phyloP scores from a whole-genome alignment of 92 coral and sea anemone genomes.

The Palythoa grandis region DNA sequence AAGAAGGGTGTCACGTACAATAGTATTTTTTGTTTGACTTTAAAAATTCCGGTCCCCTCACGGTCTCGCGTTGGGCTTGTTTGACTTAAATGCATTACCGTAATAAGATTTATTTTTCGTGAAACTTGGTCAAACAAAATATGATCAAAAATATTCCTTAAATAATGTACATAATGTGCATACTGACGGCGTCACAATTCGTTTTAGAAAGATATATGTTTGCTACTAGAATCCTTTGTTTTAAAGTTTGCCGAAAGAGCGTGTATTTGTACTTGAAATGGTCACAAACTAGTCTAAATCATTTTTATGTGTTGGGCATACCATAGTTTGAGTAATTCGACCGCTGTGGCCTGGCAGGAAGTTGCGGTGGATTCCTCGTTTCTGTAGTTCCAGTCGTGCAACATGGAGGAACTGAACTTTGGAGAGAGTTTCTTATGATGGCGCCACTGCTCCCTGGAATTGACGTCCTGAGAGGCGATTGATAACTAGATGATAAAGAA shows the following conservation, averaged over 20 bases:
- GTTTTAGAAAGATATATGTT: too few species aligned
- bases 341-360: conserved; percentile 68
- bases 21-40: too few species aligned
- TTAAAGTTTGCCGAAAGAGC: background rate
- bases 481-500: conserved; percentile 67
- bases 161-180: too few species aligned
- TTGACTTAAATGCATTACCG: too few species aligned
- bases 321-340: conserved; percentile 55
- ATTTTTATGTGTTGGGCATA: conserved; percentile 7
- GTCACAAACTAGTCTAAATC: background rate
- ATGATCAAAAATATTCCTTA: too few species aligned
- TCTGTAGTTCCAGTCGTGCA: conserved; percentile 36
- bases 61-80: too few species aligned
- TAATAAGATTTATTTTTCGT: too few species aligned
- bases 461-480: conserved; percentile 67
- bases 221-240: background rate
- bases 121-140: too few species aligned
- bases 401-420: conserved; percentile 37
- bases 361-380: conserved; percentile 77
- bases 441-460: conserved; percentile 56
- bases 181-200: too few species aligned
- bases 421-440: conserved; percentile 32
- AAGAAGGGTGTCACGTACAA: too few species aligned
- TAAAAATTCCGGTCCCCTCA: too few species aligned
- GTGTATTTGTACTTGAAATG: background rate